Evolutionary conservation across 2,113 vertebrate genomes (phyloP).

Genomic region (Oostethus manadensis): DNA sequence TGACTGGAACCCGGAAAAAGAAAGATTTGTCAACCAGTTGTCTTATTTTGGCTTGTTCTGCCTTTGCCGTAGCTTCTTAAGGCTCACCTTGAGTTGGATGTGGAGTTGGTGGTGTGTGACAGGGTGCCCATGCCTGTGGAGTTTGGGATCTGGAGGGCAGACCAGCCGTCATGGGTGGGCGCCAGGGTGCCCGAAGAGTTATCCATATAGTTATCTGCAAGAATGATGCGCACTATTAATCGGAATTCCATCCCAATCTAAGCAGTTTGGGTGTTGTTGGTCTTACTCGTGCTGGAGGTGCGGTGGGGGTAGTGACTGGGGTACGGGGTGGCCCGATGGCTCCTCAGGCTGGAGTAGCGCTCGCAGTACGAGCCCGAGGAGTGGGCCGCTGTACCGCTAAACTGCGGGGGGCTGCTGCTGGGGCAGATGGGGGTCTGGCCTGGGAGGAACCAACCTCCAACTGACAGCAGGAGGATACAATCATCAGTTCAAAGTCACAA

Average conservation of each 20-base stretch:
- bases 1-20: slow-evolving; percentile 56
- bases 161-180: slow-evolving; percentile 73
- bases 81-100: slow-evolving; percentile 69
- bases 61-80: not conserved
- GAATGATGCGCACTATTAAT: not conserved
- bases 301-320: slow-evolving; percentile 76
- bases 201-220: slow-evolving; percentile 77
- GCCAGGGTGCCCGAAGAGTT: slow-evolving; percentile 60
- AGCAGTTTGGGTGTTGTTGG: not conserved
- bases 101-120: slow-evolving; percentile 70
- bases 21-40: not conserved
- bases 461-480: slow-evolving; percentile 36
- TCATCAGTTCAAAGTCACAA: no score
- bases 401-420: slow-evolving; percentile 75
- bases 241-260: not conserved
- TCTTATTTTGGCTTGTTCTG: not conserved
- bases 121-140: slow-evolving; percentile 72
- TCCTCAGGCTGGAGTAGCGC: slow-evolving; percentile 73
- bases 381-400: slow-evolving; percentile 63
- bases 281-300: slow-evolving; percentile 67
- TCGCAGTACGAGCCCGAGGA: slow-evolving; percentile 76
- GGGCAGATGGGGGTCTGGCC: slow-evolving; percentile 73
- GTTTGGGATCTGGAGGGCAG: slow-evolving; percentile 73
- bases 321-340: slow-evolving; percentile 70
- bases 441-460: slow-evolving; percentile 77